Base-by-base conservation (phyloP, 2,113 vertebrate species). In the Limanda limanda region DNA sequence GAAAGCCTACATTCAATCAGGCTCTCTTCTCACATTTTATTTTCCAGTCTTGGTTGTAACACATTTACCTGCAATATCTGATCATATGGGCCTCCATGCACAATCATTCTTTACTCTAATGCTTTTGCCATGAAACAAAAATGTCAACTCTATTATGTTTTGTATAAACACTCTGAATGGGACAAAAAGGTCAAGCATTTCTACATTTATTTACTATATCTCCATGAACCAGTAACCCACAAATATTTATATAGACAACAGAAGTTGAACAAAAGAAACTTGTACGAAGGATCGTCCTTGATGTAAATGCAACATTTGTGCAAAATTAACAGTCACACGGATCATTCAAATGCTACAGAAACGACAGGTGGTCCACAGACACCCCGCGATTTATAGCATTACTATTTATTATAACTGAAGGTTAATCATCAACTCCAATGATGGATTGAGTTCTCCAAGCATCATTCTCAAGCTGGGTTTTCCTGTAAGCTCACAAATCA, bases 1-100 rank as follows among this genome's bases (percentile, higher is more conserved):
- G 17, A 74, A 27, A 74, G 40, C 69, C 63, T 54, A 66, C 58
- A 66, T 79, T 68, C 52, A 59, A 20, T 80, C n/a, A 56, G n/a
- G 47, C 27, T 64, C 57, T n/a, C 27, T 64, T 45, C 15, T 45
- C 7, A 10, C 11, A 47, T 66, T 2, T n/a, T 40, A 17, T 68
- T 45, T 6, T 5, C 66, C n/a, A 37, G 3, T 42, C 17, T 11
- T 58, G 9, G 17, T 48, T 51, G 23, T 25, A 63, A 20, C 13
- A 37, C 2, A 60, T 64, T 10, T 18, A 23, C n/a, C 27, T 17
- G 31, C 12, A 25, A 15, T 37, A 48, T 64, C 35, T 18, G 42
- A 14, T 63, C 21, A 57, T 20, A 2, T 12, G 9, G 12, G 5
- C n/a, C 59, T 59, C 27, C 15, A 35, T 37, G 42, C 20, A 56